A percentile compares a stretch with the other conserved stretches of the same genome.
These are phyloP conservation scores for Pterocles gutturalis DNA, from an alignment of 2,113 vertebrate genomes.

Conservation along the genomic window DNA sequence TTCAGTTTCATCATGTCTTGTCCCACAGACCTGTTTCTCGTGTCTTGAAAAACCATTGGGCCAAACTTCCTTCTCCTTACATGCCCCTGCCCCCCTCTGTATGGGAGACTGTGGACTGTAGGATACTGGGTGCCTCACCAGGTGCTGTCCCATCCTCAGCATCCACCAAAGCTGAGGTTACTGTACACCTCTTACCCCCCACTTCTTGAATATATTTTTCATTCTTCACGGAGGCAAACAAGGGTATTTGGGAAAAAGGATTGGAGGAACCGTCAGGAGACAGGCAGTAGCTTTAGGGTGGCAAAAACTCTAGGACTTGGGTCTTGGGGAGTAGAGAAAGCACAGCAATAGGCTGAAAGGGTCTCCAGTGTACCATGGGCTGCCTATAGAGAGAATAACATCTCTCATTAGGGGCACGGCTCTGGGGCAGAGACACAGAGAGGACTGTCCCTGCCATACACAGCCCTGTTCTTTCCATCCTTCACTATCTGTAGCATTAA, in stretches of 20 bases:
- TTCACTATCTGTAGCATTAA: background rate
- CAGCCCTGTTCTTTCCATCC: background rate
- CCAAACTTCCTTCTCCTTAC: background rate
- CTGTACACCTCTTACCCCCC: background rate
- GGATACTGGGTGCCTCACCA: background rate
- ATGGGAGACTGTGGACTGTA: rapidly evolving
- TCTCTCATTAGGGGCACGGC: background rate
- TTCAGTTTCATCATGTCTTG: background rate
- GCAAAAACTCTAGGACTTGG: background rate
- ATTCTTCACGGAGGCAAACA: background rate
- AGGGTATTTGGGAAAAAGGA: background rate
- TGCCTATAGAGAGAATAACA: background rate
- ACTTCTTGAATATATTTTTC: background rate
- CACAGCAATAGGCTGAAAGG: background rate
- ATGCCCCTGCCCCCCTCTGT: background rate
- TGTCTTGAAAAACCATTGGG: background rate
- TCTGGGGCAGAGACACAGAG: background rate
- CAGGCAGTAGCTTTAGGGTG: background rate
- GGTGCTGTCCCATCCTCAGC: background rate
- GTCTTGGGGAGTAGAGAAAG: background rate
- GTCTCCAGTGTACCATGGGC: rapidly evolving
- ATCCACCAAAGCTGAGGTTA: background rate
- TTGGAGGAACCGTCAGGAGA: background rate
- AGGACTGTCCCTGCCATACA: background rate
- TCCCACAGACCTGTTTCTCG: background rate